Percentiles rank a stretch among this genome's conserved stretches.
phyloP scores from a whole-genome alignment of 2,113 vertebrate genomes.

The Spheniscus mendiculus region DNA sequence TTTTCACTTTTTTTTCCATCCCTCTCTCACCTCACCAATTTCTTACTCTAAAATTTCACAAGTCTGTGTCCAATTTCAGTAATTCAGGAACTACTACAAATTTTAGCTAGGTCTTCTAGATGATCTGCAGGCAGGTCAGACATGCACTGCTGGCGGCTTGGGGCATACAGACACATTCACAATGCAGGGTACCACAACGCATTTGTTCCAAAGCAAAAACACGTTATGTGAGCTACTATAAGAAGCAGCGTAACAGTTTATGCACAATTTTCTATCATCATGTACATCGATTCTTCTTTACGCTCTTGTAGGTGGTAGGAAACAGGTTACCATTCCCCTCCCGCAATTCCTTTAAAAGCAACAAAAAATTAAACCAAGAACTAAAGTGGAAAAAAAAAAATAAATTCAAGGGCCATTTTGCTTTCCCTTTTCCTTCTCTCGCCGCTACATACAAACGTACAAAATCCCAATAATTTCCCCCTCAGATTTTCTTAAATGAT shows the following conservation, averaged over 20 bases:
- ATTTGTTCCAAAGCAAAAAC: background rate
- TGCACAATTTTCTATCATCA: background rate
- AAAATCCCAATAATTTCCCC: background rate
- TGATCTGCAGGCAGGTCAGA: background rate
- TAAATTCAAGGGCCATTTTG: background rate
- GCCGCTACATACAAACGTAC: background rate
- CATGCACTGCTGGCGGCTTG: accelerated
- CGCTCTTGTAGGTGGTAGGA: background rate
- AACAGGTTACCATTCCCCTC: background rate
- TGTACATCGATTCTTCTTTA: background rate
- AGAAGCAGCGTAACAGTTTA: background rate
- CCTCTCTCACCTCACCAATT: background rate
- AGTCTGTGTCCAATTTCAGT: background rate
- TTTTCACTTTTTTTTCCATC: background rate
- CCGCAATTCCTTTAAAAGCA: background rate
- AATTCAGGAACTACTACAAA: background rate
- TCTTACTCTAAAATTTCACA: background rate
- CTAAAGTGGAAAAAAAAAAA: background rate
- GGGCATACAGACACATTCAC: background rate
- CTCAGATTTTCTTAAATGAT: background rate
- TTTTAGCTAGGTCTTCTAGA: background rate
- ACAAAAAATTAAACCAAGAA: background rate
- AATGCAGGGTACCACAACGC: background rate
- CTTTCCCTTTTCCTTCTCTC: background rate
- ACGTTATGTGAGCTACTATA: background rate